A percentile compares a stretch with the other conserved stretches of the same genome.
These are phyloP conservation scores for Otolemur crassicaudatus DNA, from an alignment of 2,797 vertebrate genomes.

Conservation along the genomic window DNA sequence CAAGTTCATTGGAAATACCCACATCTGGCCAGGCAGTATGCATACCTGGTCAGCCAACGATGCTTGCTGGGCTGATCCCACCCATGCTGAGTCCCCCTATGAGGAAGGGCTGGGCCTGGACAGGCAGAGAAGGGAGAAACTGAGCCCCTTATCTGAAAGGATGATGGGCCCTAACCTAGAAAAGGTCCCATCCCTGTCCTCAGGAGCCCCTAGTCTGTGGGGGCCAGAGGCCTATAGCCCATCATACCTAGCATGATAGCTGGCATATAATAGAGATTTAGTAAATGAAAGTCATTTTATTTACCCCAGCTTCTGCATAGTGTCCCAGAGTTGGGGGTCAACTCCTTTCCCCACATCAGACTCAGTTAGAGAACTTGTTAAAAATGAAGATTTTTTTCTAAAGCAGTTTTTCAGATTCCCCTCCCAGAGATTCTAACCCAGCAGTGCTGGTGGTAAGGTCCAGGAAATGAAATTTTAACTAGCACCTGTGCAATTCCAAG, in stretches of 20 bases:
- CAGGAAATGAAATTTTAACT: conserved; percentile 37
- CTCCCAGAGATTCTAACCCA: neutral
- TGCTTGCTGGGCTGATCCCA: neutral
- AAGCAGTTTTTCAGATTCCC: neutral
- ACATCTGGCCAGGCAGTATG: neutral
- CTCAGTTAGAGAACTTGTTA: neutral
- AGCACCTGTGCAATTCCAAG: neutral
- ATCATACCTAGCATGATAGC: neutral
- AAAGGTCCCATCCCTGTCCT: neutral
- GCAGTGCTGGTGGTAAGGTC: no score
- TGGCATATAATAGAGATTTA: neutral
- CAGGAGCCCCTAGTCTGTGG: neutral
- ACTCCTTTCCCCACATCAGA: neutral
- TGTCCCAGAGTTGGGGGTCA: neutral
- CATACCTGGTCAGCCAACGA: neutral
- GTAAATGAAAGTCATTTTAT: neutral
- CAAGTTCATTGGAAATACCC: neutral
- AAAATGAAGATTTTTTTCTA: neutral
- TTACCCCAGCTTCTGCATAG: neutral
- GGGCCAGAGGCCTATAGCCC: neutral
- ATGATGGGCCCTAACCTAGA: neutral
- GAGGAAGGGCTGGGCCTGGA: neutral
- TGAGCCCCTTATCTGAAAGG: neutral
- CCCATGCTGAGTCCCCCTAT: neutral
- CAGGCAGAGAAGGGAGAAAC: neutral